Base-by-base conservation (phyloP, 92 coral and sea anemone species). In the Phymanthus crucifer region DNA sequence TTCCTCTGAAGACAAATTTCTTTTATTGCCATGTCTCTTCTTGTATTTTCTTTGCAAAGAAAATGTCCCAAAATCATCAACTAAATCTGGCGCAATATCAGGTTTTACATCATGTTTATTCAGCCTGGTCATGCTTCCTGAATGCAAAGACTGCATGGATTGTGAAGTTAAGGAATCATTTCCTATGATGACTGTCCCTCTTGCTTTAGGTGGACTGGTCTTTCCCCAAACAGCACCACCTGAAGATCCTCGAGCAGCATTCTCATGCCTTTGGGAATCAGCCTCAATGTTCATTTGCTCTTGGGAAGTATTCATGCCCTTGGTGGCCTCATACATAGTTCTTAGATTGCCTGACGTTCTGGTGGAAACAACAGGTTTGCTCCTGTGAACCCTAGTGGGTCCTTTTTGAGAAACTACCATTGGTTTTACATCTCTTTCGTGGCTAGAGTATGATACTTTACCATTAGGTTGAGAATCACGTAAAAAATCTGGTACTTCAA, bases 401-500 rank as follows among this genome's bases (percentile, higher is more conserved):
- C 78, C 71, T 35, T 70, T 69, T 68, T 11, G 21, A 37, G 70
- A 66, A 71, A 70, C 35, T 35, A 14, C 16, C 2, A 16, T 17
- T 66, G n/a, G 8, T 19, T 47, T 70, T 5, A 14, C 45, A 31
- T 81, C 35, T 10, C 31, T 47, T 54, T 33, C 64, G 14, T 43
- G 10, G 13, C 17, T 43, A 11, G 43, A 31, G 31, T 50, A n/a
- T 36, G 72, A 17, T 32, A 64, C 72, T 77, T 37, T 40, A 40
- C 81, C 81, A 38, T 77, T 61, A 35, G 45, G 35, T 23, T 73
- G 84, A 32, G 45, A 65, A 18, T 14, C 40, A 40, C 77, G 46
- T 47, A 92, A 87, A 72, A 92, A 92, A 47, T 89, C 97, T 74
- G 97, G 97, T 56, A 92, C 86, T 34, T 64, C 77, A n/a, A 92